These are phyloP conservation scores for Pomatorhinus ruficollis DNA, from an alignment of 2,113 vertebrate genomes.

Conservation along the genomic window DNA sequence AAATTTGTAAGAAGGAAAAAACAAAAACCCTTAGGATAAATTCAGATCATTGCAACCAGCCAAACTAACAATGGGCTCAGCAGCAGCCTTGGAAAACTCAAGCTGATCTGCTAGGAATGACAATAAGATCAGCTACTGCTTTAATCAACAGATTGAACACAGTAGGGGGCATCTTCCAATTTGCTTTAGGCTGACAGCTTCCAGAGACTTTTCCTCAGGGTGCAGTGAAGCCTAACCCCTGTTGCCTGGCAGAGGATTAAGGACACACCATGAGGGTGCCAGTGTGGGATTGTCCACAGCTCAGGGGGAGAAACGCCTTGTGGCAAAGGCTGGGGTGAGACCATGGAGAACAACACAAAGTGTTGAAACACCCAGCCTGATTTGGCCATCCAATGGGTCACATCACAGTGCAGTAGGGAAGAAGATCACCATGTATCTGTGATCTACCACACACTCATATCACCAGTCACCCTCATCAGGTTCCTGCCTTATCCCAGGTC, in stretches of 20 bases:
- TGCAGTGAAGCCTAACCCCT: background rate
- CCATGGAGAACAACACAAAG: background rate
- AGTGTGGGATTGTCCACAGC: background rate
- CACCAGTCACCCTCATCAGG: background rate
- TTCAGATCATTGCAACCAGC: conserved; percentile 6
- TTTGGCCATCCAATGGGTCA: background rate
- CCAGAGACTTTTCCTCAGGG: background rate
- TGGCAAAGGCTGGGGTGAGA: background rate
- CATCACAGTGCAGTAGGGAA: background rate
- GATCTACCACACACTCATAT: background rate
- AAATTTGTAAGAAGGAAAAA: background rate
- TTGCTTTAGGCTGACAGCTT: conserved; percentile 23
- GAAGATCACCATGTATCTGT: background rate
- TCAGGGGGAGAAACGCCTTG: background rate
- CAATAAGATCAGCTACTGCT: conserved; percentile 34
- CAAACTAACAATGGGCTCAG: background rate
- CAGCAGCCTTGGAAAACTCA: conserved; percentile 1
- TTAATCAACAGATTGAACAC: conserved; percentile 49
- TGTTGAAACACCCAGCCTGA: background rate
- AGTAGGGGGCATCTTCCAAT: conserved; percentile 19
- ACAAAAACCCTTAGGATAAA: background rate
- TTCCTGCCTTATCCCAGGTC: background rate
- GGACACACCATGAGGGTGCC: background rate
- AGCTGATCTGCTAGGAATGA: conserved; percentile 16
- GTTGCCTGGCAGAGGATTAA: background rate